These are phyloP conservation scores for Lycaon pictus DNA, from an alignment of 2,113 vertebrate genomes.

Conservation along the genomic window DNA sequence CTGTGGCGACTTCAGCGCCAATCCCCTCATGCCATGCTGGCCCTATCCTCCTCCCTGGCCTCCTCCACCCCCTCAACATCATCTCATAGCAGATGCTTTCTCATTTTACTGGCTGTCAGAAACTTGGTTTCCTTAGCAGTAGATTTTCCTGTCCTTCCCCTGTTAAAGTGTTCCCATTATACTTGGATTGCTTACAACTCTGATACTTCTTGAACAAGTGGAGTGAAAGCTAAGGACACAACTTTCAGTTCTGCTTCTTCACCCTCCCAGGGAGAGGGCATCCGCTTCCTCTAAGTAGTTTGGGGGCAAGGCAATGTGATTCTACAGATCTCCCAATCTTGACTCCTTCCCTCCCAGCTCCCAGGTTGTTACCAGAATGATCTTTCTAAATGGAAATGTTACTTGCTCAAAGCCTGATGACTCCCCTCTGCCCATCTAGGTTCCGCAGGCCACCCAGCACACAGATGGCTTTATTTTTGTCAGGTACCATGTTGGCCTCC, in stretches of 20 bases:
- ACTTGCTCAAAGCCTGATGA: background rate
- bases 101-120: fast-evolving
- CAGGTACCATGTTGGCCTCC: background rate
- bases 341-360: background rate
- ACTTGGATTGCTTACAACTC: background rate
- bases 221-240: background rate
- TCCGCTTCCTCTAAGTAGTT: background rate
- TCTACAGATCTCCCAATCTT: background rate
- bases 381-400: constrained; percentile 2
- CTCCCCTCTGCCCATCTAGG: background rate
- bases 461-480: background rate
- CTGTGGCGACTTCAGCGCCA: background rate
- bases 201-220: background rate
- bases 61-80: background rate
- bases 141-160: background rate
- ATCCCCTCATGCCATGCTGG: background rate
- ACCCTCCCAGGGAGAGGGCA: background rate
- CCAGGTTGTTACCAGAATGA: background rate
- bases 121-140: background rate
- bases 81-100: background rate
- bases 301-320: background rate
- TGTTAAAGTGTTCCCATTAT: background rate
- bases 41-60: fast-evolving
- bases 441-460: background rate
- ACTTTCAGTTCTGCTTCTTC: background rate